Evolutionary conservation across 2,113 vertebrate species (phyloP).

Genomic region (Amazona guildingii): DNA sequence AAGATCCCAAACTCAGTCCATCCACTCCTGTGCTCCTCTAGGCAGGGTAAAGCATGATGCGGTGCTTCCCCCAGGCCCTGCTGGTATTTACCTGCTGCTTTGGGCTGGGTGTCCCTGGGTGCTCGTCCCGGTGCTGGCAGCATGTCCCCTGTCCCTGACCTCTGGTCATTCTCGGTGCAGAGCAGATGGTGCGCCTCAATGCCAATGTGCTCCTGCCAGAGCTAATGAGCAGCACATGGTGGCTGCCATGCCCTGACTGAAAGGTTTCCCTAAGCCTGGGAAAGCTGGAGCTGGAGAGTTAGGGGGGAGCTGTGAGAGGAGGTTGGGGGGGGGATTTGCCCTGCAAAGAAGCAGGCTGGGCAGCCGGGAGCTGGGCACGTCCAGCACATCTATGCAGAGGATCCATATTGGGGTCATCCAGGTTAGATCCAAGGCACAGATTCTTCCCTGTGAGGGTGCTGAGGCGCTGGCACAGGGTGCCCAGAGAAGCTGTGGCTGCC

Average conservation of each 20-base stretch:
- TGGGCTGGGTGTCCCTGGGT: neutral
- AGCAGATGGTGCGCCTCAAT: neutral
- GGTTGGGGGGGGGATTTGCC: neutral
- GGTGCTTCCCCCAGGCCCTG: rapidly evolving
- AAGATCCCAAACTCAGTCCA: rapidly evolving
- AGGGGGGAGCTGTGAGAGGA: neutral
- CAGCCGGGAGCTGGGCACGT: neutral
- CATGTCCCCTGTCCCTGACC: rapidly evolving
- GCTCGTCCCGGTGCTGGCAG: neutral
- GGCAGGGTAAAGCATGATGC: neutral
- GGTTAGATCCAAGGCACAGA: neutral
- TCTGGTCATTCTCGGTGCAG: rapidly evolving
- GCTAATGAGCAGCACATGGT: conserved; percentile 27
- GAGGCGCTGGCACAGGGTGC: neutral
- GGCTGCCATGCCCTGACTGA: neutral
- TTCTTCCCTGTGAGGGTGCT: neutral
- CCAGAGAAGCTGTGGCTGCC: neutral
- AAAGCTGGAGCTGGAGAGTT: conserved; percentile 5
- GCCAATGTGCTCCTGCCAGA: neutral
- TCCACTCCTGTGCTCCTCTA: neutral
- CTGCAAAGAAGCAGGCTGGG: neutral
- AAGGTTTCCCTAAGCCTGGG: conserved; percentile 35
- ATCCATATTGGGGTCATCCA: neutral
- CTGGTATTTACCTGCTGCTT: neutral
- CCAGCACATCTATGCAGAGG: too few species aligned